Base-by-base conservation (phyloP, 2,797 vertebrate species). In the Parauchenoglanis punctatus region DNA sequence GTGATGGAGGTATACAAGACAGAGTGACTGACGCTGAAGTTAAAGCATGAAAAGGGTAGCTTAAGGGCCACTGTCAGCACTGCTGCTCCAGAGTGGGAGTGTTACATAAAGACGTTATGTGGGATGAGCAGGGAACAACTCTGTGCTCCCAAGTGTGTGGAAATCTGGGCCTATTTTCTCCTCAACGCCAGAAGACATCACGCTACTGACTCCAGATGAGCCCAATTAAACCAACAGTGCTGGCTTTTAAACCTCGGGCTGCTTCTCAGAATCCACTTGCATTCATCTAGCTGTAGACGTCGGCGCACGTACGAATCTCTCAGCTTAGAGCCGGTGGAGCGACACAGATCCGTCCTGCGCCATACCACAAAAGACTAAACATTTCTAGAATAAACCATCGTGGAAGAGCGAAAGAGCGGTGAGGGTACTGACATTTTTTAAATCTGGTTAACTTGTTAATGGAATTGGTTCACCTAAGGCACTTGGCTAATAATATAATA, bases 51-150 rank as follows among this genome's bases (percentile, higher is more conserved):
- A 81, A 83, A 28, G 35, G 3, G 7, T 40, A 59, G 78, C 83
- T 89, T 77, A 83, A 72, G 65, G n/a, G 76, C 46, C 82, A 70
- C 83, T 35, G 28, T 77, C 49, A 82, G 86, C 75, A 31, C 82
- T 84, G 63, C 75, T 68, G 86, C 83, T 87, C n/a, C 73, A 65
- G 73, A 83, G 87, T 91, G 89, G 88, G 91, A 88, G 88, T 86
- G 81, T 91, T 92, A 88, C 44, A 86, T 91, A 92, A 92, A 81
- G 65, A 61, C 58, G 80, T 82, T 85, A 86, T 61, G 87, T 87
- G 58, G 88, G 88, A 88, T 76, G 85, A 67, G 83, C 46, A 52
- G 58, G 85, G 20, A 89, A 89, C 12, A 49, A 84, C 89, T 81
- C 46, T 86, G 73, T 8, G 80, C 73, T 73, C 83, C 59, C 40